phyloP scores from a whole-genome alignment of 2,797 vertebrate species.

The Pseudochirops corinnae region DNA sequence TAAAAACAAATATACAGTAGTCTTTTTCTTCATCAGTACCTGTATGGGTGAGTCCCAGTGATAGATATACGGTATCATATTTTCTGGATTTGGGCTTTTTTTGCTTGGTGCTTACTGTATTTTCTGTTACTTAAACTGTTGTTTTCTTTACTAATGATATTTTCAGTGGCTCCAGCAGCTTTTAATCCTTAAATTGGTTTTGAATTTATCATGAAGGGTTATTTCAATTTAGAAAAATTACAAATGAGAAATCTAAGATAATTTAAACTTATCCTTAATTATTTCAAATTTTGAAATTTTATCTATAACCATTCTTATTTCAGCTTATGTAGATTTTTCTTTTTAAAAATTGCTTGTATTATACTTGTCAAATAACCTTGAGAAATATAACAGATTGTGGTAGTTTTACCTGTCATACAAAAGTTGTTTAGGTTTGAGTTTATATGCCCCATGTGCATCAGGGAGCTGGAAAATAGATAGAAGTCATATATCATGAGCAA shows the following conservation, averaged over 20 bases:
- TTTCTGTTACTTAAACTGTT: neutral
- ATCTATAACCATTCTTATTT: neutral
- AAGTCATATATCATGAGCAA: neutral
- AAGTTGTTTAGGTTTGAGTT: neutral
- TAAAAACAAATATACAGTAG: neutral
- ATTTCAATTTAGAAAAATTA: neutral
- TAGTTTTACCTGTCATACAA: neutral
- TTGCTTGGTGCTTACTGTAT: neutral
- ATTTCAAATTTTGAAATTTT: neutral
- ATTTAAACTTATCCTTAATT: neutral
- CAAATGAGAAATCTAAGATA: neutral
- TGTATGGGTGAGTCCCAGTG: neutral
- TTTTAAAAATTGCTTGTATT: neutral
- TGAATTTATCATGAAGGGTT: neutral
- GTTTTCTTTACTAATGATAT: neutral
- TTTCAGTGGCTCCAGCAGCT: neutral
- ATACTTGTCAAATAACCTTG: neutral
- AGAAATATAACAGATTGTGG: neutral
- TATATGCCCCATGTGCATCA: neutral
- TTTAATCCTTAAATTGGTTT: neutral
- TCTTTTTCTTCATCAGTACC: neutral
- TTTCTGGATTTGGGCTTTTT: neutral
- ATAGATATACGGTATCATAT: neutral
- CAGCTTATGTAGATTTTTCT: neutral
- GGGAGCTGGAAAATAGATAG: neutral